phyloP scores from a whole-genome alignment of 2,113 vertebrate species.

The Ciconia maguari region DNA sequence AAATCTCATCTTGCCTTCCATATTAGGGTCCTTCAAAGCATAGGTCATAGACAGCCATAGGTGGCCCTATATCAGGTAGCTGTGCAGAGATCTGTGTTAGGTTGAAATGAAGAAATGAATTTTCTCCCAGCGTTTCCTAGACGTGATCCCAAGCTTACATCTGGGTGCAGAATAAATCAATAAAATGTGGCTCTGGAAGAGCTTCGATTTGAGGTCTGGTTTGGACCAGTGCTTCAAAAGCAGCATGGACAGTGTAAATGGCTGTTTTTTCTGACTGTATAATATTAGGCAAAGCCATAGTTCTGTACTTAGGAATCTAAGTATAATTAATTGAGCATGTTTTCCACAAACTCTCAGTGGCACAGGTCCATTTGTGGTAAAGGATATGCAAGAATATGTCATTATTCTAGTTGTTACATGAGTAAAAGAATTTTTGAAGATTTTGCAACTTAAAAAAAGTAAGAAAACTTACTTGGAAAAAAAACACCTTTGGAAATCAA shows the following conservation, averaged over 20 bases:
- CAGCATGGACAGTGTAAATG: neutral
- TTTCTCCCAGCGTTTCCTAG: neutral
- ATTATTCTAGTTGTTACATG: neutral
- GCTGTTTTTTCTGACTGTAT: neutral
- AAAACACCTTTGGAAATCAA: neutral
- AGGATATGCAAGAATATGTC: neutral
- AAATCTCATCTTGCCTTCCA: neutral
- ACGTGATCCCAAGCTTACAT: neutral
- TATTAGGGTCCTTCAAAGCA: neutral
- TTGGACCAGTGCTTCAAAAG: neutral
- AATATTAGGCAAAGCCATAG: neutral
- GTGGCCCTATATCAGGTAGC: neutral
- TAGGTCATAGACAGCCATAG: neutral
- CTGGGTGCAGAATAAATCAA: neutral
- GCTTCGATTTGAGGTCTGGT: neutral
- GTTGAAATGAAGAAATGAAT: neutral
- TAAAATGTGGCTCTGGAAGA: neutral
- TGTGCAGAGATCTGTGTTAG: neutral
- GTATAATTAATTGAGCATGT: neutral
- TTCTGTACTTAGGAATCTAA: neutral
- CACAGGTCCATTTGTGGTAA: slow-evolving; percentile 9
- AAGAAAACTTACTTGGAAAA: neutral
- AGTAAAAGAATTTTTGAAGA: slow-evolving; percentile 3
- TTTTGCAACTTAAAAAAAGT: neutral
- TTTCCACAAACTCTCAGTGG: slow-evolving; percentile 1